Percentiles rank a stretch among this genome's conserved stretches.
phyloP scores from a whole-genome alignment of 1,140 invertebrate species.

The Eupeodes corollae region DNA sequence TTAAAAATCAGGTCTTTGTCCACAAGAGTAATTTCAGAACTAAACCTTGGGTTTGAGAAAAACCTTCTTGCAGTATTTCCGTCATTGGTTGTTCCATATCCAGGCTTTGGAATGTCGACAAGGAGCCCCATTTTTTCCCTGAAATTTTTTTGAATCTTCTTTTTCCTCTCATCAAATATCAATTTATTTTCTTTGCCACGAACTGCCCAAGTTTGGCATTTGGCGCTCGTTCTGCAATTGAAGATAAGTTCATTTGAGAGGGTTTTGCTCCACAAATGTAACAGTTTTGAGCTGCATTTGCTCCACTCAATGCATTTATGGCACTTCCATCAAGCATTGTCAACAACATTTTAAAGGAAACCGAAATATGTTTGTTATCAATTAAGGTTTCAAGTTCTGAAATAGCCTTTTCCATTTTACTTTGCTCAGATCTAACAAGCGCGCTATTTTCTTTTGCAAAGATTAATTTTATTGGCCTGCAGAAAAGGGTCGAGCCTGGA shows the following conservation, averaged over 20 bases:
- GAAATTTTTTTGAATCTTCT: slow-evolving; percentile 10
- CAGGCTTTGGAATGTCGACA: slow-evolving; percentile 27
- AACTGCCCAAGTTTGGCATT: slow-evolving; percentile 13
- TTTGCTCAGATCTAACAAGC: not conserved
- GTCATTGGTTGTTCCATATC: slow-evolving; percentile 31
- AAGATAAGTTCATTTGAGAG: not conserved
- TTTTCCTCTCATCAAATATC: slow-evolving; percentile 9
- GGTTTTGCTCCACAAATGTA: not conserved
- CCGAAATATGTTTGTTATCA: not conserved
- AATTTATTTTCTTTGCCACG: slow-evolving; percentile 1
- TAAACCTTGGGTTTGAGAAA: slow-evolving; percentile 22
- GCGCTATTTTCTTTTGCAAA: not conserved
- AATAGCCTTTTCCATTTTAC: not conserved
- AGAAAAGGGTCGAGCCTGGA: not conserved
- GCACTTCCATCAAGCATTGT: not conserved
- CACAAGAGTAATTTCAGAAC: slow-evolving; percentile 22
- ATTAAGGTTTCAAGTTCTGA: not conserved
- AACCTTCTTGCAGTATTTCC: slow-evolving; percentile 34
- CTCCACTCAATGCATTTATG: not conserved
- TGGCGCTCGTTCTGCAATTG: not conserved
- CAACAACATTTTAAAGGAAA: not conserved
- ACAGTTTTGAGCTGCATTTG: not conserved
- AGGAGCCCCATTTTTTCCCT: slow-evolving; percentile 12
- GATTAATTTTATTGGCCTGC: not conserved
- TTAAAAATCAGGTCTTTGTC: slow-evolving; percentile 18